phyloP scores from a whole-genome alignment of 2,113 vertebrate species.

The Pterocles orientalis region DNA sequence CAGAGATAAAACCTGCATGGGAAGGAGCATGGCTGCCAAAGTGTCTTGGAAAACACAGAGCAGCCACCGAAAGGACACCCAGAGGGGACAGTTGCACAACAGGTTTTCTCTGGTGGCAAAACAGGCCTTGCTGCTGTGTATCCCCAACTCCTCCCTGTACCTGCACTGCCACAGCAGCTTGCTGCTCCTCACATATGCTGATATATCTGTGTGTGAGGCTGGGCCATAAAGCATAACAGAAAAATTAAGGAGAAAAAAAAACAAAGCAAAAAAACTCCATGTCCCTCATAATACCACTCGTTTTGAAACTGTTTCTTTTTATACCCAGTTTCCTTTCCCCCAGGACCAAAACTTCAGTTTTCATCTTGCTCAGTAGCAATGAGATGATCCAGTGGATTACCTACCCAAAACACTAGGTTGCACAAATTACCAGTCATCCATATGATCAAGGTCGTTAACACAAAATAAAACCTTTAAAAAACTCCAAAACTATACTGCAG shows the following conservation, averaged over 20 bases:
- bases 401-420: not conserved
- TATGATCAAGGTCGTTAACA: not conserved
- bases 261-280: not conserved
- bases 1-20: not conserved
- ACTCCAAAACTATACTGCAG: not conserved
- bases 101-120: not conserved
- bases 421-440: not conserved
- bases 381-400: not conserved
- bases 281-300: not conserved
- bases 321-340: not conserved
- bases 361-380: not conserved
- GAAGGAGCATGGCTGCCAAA: not conserved
- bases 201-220: too few relatives aligned
- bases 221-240: not conserved
- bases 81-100: not conserved
- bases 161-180: rapidly evolving
- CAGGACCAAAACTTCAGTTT: not conserved
- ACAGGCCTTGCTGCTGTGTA: not conserved
- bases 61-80: not conserved
- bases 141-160: not conserved
- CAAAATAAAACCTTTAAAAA: not conserved
- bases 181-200: not conserved
- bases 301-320: not conserved
- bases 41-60: not conserved
- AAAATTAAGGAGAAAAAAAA: rapidly evolving